Conservation (phyloP, 2,888 invertebrate genomes). For the Philaethria dido region DNA sequence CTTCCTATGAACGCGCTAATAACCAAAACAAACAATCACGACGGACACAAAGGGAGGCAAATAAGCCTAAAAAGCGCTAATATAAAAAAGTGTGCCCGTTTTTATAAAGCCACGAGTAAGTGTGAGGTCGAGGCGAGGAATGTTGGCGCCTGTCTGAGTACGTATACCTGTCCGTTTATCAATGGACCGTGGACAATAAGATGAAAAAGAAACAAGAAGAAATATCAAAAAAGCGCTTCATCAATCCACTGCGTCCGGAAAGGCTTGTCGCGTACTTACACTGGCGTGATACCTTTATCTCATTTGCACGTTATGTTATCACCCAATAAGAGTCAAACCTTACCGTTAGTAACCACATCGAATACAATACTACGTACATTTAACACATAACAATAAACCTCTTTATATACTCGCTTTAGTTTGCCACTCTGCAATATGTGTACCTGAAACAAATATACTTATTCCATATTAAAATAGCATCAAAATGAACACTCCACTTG, state of each 20-base stretch:
- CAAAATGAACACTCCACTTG: conserved; percentile 49
- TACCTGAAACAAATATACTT: conserved; percentile 37
- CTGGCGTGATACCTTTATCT: conserved; percentile 39
- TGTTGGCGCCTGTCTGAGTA: conserved; percentile 84
- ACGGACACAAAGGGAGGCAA: conserved; percentile 77
- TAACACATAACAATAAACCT: conserved; percentile 23
- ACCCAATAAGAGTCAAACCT: conserved; percentile 29
- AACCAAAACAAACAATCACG: conserved; percentile 81
- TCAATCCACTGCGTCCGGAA: conserved; percentile 77
- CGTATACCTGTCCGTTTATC: conserved; percentile 84
- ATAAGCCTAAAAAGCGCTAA: conserved; percentile 81
- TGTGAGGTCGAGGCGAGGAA: conserved; percentile 83
- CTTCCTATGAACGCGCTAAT: conserved; percentile 80
- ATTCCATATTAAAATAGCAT: conserved; percentile 49
- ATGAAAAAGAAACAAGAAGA: conserved; percentile 67
- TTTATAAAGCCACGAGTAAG: conserved; percentile 79
- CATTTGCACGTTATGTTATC: conserved; percentile 39
- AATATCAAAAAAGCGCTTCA: conserved; percentile 80
- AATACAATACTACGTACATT: conserved; percentile 27
- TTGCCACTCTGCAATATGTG: conserved; percentile 36
- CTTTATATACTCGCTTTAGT: conserved; percentile 33
- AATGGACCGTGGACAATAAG: conserved; percentile 80
- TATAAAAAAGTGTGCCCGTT: conserved; percentile 81
- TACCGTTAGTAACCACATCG: conserved; percentile 33
- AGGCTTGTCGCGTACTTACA: conserved; percentile 70